Evolutionary conservation across 2,888 invertebrate genomes (phyloP), one percentile per base, ranked within the genome.

Genomic region (Drosophila monieri): DNA sequence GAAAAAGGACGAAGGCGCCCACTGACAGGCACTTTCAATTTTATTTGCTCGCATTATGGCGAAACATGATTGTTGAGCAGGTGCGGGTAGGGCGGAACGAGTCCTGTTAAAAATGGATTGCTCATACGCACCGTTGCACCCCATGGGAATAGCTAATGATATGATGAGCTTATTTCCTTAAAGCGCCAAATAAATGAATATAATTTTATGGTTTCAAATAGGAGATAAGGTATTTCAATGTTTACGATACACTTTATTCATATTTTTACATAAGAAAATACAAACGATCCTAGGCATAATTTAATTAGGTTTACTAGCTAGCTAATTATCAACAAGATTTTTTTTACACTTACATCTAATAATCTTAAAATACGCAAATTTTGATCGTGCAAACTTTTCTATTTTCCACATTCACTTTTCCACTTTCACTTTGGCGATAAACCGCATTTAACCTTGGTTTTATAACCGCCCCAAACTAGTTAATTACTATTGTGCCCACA

Each of bases 301-400:
- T 84, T 83, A 83, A 83, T 78, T 78, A 69, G 47, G 48, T 64
- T 66, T 74, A 85, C 81, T 80, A 78, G 61, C 81, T 80, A 78
- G 61, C 81, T 85, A 85, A 73, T 60, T 74, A 76, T 77, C 76
- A 70, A 69, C 71, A 69, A 73, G 53, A 73, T 71, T 35, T 73
- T 61, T 58, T 67, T 53, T 59, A 67, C 52, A 56, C 66, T 70
- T 80, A 65, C 12, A 25, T 9, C 65, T 65, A 62, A 25, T 37
- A n/a, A n/a, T 35, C n/a, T 53, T 64, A 64, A 62, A 47, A 48
- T 61, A 62, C 52, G 62, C 52, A 44, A 62, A 62, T 53, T 65
- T 65, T 18, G 30, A 39, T 65, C 55, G 47, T 41, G 47, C 59
- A 58, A 43, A 44, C 30, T 32, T n/a, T 10, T 49, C 30, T 37